phyloP scores from a whole-genome alignment of 2,797 vertebrate genomes.

The Merluccius polli region DNA sequence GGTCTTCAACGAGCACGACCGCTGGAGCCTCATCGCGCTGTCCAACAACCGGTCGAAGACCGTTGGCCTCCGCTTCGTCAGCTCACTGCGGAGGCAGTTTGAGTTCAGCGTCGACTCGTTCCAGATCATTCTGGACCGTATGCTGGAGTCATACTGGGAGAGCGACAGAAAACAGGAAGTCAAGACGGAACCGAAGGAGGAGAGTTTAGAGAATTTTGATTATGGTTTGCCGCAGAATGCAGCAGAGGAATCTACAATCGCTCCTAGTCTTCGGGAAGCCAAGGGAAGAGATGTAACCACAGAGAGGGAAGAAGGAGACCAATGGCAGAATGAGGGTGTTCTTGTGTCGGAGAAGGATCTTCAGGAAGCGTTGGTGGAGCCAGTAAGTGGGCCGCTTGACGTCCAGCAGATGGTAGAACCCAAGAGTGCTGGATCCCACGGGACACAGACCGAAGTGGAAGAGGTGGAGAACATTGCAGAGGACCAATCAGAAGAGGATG shows the following conservation, averaged over 20 bases:
- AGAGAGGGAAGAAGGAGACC: constrained; percentile 11
- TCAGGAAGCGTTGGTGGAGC: constrained; percentile 19
- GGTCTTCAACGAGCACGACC: constrained; percentile 86
- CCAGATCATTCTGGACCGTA: constrained; percentile 88
- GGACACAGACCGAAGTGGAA: constrained; percentile 27
- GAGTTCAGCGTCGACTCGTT: constrained; percentile 99
- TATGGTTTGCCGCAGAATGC: constrained; percentile 24
- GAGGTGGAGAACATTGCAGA: constrained; percentile 34
- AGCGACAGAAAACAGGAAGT: constrained; percentile 62
- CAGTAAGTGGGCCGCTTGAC: constrained; percentile 18
- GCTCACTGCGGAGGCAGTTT: constrained; percentile 88
- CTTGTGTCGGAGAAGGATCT: constrained; percentile 34
- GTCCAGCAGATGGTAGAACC: constrained; percentile 27
- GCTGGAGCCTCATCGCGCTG: constrained; percentile 95
- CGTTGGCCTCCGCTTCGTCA: constrained; percentile 90
- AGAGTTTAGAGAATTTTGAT: constrained; percentile 38
- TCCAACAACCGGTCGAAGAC: constrained; percentile 95
- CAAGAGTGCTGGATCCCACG: constrained; percentile 15
- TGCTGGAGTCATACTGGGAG: constrained; percentile 82
- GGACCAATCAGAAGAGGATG: constrained; percentile 43
- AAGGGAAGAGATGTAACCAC: constrained; percentile 31
- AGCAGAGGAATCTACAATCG: constrained; percentile 14
- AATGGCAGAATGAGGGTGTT: constrained; percentile 15
- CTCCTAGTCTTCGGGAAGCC: constrained; percentile 19
- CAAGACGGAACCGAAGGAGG: constrained; percentile 30